These are phyloP conservation scores for Zootoca vivipara DNA, from an alignment of 2,113 vertebrate genomes.

Conservation along the genomic window DNA sequence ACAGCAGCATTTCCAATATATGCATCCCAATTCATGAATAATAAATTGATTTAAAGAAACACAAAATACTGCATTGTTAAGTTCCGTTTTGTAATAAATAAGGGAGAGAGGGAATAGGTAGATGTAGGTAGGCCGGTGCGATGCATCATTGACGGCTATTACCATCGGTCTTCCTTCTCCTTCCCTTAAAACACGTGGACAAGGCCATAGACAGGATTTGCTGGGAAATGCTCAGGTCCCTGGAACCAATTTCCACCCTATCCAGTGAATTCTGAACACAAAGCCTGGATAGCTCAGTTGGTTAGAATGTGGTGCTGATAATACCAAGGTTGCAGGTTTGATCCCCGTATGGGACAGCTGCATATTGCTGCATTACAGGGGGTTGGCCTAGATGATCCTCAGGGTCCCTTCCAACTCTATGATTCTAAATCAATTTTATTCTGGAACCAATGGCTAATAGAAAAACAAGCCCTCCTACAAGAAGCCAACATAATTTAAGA, in stretches of 20 bases:
- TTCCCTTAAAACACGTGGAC: neutral
- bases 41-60: neutral
- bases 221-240: neutral
- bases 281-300: too few species aligned
- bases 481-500: neutral
- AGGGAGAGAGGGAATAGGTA: neutral
- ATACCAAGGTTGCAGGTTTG: too few species aligned
- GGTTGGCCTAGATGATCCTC: too few species aligned
- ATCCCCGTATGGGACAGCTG: too few species aligned
- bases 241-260: neutral
- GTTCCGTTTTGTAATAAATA: neutral
- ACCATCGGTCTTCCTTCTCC: neutral
- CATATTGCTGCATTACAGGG: too few species aligned
- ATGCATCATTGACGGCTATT: neutral
- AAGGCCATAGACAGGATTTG: neutral
- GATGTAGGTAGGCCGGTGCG: neutral
- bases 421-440: too few species aligned
- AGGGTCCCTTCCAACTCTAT: too few species aligned
- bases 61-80: neutral
- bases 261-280: neutral
- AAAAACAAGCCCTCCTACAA: neutral
- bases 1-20: neutral
- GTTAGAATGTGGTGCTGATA: too few species aligned
- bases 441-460: neutral
- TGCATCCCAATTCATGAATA: slow-evolving; percentile 27